These are phyloP conservation scores for Nephrotoma appendiculata DNA, from an alignment of 2,888 invertebrate genomes.

Conservation along the genomic window DNA sequence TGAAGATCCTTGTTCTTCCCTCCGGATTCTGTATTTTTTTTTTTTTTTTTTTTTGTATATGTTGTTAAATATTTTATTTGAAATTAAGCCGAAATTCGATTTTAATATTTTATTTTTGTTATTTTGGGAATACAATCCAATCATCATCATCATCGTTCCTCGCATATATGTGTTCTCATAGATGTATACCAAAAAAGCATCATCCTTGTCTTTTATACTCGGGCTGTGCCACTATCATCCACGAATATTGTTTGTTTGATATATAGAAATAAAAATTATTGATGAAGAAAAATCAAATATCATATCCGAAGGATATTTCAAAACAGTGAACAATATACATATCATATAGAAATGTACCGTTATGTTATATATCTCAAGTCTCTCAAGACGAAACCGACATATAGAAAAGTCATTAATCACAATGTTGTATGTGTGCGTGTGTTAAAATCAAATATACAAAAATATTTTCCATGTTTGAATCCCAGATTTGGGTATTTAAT, in stretches of 20 bases:
- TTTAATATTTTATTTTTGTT: conserved; percentile 1
- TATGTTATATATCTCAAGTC: background rate
- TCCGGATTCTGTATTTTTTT: background rate
- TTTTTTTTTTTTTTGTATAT: background rate
- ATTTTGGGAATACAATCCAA: conserved; percentile 2
- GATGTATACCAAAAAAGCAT: background rate
- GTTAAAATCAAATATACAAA: background rate
- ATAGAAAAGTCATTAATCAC: background rate
- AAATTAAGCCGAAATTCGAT: conserved; percentile 4
- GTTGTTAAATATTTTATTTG: background rate
- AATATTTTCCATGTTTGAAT: background rate
- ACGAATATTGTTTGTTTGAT: background rate
- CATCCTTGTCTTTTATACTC: background rate
- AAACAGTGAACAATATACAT: background rate
- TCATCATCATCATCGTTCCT: background rate
- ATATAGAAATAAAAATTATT: background rate
- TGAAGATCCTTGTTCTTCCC: background rate
- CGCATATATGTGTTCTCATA: background rate
- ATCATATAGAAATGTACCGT: background rate
- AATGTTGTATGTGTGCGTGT: background rate
- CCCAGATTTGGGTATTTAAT: background rate
- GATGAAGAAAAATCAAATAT: background rate
- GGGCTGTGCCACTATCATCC: background rate
- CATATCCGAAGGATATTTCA: background rate
- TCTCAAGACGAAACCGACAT: background rate